A percentile compares a stretch with the other conserved stretches of the same genome.
These are phyloP conservation scores for Lynx canadensis DNA, from an alignment of 2,113 vertebrate genomes.

Conservation along the genomic window DNA sequence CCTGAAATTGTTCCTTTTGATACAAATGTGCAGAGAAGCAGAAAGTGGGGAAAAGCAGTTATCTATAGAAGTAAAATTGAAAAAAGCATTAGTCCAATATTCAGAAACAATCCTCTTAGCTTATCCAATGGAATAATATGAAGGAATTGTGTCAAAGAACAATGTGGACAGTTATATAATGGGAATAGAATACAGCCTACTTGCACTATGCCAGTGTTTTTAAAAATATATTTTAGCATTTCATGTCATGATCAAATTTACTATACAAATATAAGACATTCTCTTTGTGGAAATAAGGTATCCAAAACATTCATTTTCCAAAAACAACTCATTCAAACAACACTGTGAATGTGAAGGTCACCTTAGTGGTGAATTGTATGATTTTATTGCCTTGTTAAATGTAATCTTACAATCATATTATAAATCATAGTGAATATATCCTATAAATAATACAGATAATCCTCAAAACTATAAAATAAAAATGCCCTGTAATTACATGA, in stretches of 20 bases:
- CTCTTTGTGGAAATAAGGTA: constrained; percentile 30
- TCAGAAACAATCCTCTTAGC: not conserved
- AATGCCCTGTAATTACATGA: constrained; percentile 58
- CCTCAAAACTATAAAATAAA: constrained; percentile 75
- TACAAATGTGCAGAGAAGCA: not conserved
- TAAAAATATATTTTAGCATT: not conserved
- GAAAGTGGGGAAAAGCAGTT: not conserved
- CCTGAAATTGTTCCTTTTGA: not conserved
- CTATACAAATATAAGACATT: not conserved
- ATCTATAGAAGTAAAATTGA: not conserved
- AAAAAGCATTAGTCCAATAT: not conserved
- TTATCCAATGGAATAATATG: not conserved
- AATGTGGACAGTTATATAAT: not conserved
- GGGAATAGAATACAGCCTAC: not conserved
- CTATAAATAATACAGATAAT: constrained; percentile 76
- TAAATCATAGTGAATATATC: constrained; percentile 69
- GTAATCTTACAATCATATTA: constrained; percentile 67
- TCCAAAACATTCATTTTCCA: not conserved
- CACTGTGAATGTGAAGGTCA: constrained; percentile 66
- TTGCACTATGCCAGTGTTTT: not conserved
- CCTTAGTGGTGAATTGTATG: constrained; percentile 41
- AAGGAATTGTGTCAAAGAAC: not conserved
- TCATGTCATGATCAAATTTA: constrained; percentile 18
- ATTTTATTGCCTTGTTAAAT: constrained; percentile 71
- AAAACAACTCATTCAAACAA: constrained; percentile 45